phyloP scores from a whole-genome alignment of 2,888 invertebrate species.

The Hydraecia micacea region DNA sequence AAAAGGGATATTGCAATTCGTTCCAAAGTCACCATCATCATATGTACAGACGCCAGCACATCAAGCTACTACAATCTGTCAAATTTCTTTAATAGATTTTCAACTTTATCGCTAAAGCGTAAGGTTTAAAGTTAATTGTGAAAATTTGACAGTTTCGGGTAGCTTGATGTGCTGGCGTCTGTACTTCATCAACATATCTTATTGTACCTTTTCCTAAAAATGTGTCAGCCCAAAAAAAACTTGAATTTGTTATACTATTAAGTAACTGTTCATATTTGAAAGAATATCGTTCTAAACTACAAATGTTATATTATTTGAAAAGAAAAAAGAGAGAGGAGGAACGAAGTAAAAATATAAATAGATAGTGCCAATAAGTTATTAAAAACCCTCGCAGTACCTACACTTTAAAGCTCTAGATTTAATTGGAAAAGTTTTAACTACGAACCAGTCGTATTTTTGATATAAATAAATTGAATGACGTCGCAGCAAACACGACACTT shows the following conservation, averaged over 20 bases:
- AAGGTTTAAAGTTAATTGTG: too few relatives aligned
- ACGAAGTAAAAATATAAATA: neutral
- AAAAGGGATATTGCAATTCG: neutral
- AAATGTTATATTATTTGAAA: neutral
- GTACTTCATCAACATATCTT: too few relatives aligned
- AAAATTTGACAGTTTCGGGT: too few relatives aligned
- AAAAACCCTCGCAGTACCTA: neutral
- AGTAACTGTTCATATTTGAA: neutral
- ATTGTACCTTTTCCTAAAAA: neutral
- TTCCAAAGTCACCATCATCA: too few relatives aligned
- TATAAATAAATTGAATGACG: conserved; percentile 11
- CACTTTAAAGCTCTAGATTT: neutral
- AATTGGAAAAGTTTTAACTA: conserved; percentile 30
- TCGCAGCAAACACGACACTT: neutral
- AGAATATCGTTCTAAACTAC: neutral
- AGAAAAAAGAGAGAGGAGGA: neutral
- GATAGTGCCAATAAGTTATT: neutral
- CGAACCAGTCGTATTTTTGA: neutral
- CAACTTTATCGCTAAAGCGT: too few relatives aligned
- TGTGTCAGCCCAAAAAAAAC: too few relatives aligned
- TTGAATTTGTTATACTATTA: too few relatives aligned
- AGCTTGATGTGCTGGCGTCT: too few relatives aligned
- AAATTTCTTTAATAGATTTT: too few relatives aligned
- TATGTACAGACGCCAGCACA: too few relatives aligned
- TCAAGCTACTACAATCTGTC: too few relatives aligned